A percentile compares a stretch with the other conserved stretches of the same genome.
These are phyloP conservation scores for Scytalopus superciliaris DNA, from an alignment of 2,113 vertebrate species.

Conservation along the genomic window DNA sequence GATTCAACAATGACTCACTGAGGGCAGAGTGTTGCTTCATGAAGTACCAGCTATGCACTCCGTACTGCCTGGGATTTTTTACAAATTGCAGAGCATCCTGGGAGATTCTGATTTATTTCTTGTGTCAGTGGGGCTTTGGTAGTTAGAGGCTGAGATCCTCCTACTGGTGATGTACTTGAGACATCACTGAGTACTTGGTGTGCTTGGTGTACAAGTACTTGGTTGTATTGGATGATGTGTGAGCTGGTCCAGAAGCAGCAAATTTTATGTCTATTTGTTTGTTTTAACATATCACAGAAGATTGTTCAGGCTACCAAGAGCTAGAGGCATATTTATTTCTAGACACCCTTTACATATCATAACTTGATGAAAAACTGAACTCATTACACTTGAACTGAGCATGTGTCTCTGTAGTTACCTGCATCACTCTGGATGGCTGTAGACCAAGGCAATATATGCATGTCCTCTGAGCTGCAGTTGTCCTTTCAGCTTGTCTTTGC, in stretches of 20 bases:
- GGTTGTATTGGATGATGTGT: background rate
- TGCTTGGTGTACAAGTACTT: background rate
- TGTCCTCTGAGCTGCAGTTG: background rate
- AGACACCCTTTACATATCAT: constrained; percentile 5
- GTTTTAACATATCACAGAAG: background rate
- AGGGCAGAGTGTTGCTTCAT: constrained; percentile 1
- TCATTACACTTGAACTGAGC: background rate
- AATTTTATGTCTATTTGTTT: background rate
- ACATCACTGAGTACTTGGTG: background rate
- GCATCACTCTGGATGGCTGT: background rate
- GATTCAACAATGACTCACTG: constrained; percentile 42
- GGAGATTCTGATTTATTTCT: background rate
- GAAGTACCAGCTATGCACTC: background rate
- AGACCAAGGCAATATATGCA: background rate
- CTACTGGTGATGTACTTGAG: background rate
- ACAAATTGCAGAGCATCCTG: background rate
- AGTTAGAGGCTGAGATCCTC: background rate
- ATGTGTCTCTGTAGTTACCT: constrained; percentile 7
- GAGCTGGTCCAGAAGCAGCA: background rate
- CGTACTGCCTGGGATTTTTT: background rate
- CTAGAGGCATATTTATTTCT: constrained; percentile 53
- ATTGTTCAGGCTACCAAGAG: constrained; percentile 7
- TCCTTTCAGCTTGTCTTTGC: background rate
- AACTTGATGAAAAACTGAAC: constrained; percentile 29
- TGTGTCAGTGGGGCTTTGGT: background rate